phyloP scores from a whole-genome alignment of 2,888 invertebrate species.

The Bruchidius siliquastri region DNA sequence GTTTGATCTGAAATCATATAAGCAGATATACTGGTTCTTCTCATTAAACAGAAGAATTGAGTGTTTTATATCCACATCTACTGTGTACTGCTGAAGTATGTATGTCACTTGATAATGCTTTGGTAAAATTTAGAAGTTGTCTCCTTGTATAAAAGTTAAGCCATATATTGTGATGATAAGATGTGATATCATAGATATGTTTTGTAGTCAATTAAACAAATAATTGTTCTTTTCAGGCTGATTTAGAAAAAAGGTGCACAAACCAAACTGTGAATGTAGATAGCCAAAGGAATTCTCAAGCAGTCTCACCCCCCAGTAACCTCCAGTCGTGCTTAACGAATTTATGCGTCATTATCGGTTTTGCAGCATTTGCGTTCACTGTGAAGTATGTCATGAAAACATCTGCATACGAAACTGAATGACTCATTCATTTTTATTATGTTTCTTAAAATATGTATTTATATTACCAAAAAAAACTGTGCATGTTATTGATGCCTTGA shows the following conservation, averaged over 20 bases:
- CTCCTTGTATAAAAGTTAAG: too few species aligned
- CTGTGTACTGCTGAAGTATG: too few species aligned
- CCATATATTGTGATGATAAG: too few species aligned
- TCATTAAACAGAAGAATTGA: too few species aligned
- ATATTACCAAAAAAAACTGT: neutral
- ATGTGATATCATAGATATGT: too few species aligned
- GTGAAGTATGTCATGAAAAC: slow-evolving; percentile 88
- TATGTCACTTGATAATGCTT: too few species aligned
- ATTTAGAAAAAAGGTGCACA: slow-evolving; percentile 37
- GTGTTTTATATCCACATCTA: too few species aligned
- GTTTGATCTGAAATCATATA: too few species aligned
- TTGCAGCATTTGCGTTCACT: slow-evolving; percentile 87
- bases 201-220: too few species aligned
- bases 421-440: slow-evolving; percentile 4
- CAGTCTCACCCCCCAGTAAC: slow-evolving; percentile 58
- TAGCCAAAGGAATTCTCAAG: slow-evolving; percentile 33
- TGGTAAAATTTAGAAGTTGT: too few species aligned
- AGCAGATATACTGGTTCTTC: too few species aligned
- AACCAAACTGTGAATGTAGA: slow-evolving; percentile 33
- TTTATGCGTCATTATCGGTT: slow-evolving; percentile 80
- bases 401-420: slow-evolving; percentile 54
- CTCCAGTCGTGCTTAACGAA: slow-evolving; percentile 80
- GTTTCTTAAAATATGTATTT: neutral
- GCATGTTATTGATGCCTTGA: neutral
- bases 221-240: slow-evolving; percentile 30